Percentiles rank a stretch among this genome's conserved stretches.
Evolutionary conservation across 2,888 invertebrate genomes (phyloP).

Genomic region (Euzophera pinguis): DNA sequence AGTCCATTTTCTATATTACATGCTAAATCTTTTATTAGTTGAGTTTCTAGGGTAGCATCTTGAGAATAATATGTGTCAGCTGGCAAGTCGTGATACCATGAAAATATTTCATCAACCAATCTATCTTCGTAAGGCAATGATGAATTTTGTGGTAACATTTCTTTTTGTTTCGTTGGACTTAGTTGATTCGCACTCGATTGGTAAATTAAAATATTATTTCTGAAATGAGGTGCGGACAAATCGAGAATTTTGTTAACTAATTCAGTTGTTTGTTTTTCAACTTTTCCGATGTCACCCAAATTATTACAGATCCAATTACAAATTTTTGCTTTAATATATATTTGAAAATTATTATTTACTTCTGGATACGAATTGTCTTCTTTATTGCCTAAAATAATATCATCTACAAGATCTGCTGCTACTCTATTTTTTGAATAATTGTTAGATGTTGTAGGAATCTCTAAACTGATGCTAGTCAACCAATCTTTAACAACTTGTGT

Average conservation of each 20-base stretch:
- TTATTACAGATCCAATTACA: constrained; percentile 23
- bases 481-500: constrained; percentile 9
- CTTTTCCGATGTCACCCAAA: constrained; percentile 16
- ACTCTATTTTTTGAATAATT: constrained; percentile 8
- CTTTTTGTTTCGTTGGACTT: neutral
- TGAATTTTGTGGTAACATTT: neutral
- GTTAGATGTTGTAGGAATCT: constrained; percentile 7
- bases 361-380: constrained; percentile 12
- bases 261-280: constrained; percentile 11
- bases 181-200: neutral
- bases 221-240: neutral
- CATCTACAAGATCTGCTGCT: constrained; percentile 18
- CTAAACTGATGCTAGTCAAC: constrained; percentile 12
- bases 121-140: constrained; percentile 11
- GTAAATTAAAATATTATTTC: neutral
- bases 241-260: constrained; percentile 12
- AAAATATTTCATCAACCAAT: constrained; percentile 14
- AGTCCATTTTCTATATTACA: constrained; percentile 12
- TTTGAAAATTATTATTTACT: constrained; percentile 12
- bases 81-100: constrained; percentile 17
- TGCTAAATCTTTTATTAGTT: constrained; percentile 17
- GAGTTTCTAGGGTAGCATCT: constrained; percentile 5
- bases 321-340: constrained; percentile 20
- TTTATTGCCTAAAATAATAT: constrained; percentile 18
- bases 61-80: constrained; percentile 2